Conservation (phyloP, 2,113 vertebrate genomes). For the Dryoscopus gambensis region DNA sequence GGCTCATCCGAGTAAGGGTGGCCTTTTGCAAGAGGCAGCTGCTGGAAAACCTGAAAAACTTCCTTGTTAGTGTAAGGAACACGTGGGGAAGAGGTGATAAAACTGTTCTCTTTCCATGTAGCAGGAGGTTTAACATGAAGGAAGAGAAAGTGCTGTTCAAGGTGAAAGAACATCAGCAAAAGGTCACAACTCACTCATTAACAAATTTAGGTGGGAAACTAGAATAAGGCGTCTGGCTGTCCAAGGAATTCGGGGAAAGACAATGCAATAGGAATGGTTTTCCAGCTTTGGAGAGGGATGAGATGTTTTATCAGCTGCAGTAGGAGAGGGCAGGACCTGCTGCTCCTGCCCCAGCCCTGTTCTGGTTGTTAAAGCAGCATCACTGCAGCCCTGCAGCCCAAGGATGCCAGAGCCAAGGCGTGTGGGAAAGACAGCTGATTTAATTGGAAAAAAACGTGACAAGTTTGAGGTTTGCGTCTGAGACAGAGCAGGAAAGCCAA, state of each 20-base stretch:
- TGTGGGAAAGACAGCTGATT: neutral
- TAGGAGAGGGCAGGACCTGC: neutral
- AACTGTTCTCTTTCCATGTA: neutral
- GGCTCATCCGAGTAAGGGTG: neutral
- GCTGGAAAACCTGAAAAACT: neutral
- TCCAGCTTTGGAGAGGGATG: neutral
- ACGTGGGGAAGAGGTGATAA: neutral
- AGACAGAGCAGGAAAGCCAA: neutral
- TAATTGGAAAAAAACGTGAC: neutral
- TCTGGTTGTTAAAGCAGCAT: neutral
- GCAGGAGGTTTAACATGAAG: neutral
- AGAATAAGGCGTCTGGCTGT: neutral
- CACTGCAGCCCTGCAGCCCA: neutral
- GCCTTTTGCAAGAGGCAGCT: neutral
- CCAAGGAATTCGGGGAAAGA: neutral
- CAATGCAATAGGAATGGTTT: neutral
- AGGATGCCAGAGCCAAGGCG: neutral
- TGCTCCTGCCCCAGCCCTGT: neutral
- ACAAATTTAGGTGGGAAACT: neutral
- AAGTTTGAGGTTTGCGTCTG: neutral
- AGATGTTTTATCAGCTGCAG: neutral
- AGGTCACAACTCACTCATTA: slow-evolving; percentile 1
- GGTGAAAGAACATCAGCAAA: slow-evolving; percentile 25
- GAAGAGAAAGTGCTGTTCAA: neutral
- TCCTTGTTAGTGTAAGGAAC: neutral